phyloP scores from a whole-genome alignment of 2,888 invertebrate genomes.

The Sesia apiformis region DNA sequence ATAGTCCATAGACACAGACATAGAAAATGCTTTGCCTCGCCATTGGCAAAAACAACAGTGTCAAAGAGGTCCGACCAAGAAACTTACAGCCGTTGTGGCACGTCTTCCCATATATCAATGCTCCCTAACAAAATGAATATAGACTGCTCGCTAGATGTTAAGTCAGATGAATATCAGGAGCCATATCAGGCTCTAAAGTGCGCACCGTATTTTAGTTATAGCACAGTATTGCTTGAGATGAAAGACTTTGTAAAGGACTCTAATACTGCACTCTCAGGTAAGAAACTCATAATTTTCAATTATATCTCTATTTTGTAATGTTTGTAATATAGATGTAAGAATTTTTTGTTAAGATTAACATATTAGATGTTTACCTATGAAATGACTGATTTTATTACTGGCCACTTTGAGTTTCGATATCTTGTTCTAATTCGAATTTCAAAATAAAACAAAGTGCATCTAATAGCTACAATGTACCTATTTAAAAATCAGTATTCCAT shows the following conservation, averaged over 20 bases:
- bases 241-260: conserved; percentile 77
- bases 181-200: conserved; percentile 85
- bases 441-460: too few relatives aligned
- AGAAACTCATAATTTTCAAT: conserved; percentile 1
- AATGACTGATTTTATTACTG: too few relatives aligned
- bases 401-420: too few relatives aligned
- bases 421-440: too few relatives aligned
- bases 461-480: too few relatives aligned
- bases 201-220: conserved; percentile 84
- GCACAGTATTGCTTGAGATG: conserved; percentile 84
- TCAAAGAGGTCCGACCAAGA: conserved; percentile 69
- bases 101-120: conserved; percentile 63
- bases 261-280: conserved; percentile 54
- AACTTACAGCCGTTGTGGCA: conserved; percentile 71
- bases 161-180: conserved; percentile 85
- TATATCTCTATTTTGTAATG: too few relatives aligned
- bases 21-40: conserved; percentile 83
- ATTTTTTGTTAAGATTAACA: too few relatives aligned
- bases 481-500: too few relatives aligned
- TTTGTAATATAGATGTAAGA: too few relatives aligned
- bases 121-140: conserved; percentile 70
- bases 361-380: too few relatives aligned
- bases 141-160: conserved; percentile 75
- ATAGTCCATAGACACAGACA: conserved; percentile 82
- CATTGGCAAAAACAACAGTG: conserved; percentile 67